Percentiles rank a stretch among this genome's conserved stretches.
phyloP scores from a whole-genome alignment of 2,113 vertebrate species.

The Isurus oxyrinchus region DNA sequence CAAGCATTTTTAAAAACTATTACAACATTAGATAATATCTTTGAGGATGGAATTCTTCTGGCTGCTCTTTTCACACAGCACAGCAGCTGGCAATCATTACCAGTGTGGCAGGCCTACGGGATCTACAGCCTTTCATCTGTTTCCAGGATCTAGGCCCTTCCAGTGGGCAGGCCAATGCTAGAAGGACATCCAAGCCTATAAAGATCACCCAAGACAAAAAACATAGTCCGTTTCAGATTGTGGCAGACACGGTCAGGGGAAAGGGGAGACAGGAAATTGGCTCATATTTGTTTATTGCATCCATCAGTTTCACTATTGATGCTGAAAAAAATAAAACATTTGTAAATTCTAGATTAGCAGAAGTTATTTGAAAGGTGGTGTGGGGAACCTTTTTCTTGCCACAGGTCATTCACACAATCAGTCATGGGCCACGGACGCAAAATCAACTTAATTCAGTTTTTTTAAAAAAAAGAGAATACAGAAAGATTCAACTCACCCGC shows the following conservation, averaged over 20 bases:
- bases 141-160: not conserved
- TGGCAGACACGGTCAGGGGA: not conserved
- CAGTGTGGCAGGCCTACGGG: not conserved
- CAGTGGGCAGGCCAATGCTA: not conserved
- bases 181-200: not conserved
- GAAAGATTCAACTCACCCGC: too few relatives aligned
- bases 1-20: not conserved
- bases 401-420: too few relatives aligned
- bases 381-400: too few relatives aligned
- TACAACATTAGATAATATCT: not conserved
- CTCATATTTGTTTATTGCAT: not conserved
- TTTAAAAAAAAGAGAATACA: too few relatives aligned
- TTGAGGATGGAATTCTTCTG: not conserved
- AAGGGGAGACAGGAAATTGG: not conserved
- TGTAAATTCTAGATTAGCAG: not conserved
- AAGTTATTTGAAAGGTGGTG: constrained; percentile 32
- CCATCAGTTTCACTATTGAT: not conserved
- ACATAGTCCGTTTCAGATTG: not conserved
- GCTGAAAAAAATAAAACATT: not conserved
- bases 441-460: too few relatives aligned
- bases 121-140: not conserved
- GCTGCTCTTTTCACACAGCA: not conserved
- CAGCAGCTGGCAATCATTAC: not conserved
- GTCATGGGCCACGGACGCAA: too few relatives aligned
- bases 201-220: not conserved